Conservation (phyloP, 2,113 vertebrate genomes). For the Chlorodrepanis virens region DNA sequence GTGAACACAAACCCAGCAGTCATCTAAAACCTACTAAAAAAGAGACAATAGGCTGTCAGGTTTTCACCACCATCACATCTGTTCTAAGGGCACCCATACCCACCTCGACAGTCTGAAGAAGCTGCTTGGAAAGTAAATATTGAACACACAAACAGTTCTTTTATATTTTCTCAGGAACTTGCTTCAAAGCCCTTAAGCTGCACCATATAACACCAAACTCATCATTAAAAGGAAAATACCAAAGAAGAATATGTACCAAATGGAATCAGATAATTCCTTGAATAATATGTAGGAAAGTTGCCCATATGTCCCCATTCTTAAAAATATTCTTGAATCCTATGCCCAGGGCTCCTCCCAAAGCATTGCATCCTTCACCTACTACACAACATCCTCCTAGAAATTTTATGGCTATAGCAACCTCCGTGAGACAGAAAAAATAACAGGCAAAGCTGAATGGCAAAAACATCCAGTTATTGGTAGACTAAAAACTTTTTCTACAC, state of each 20-base stretch:
- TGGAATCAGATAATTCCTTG: background rate
- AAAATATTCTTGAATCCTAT: background rate
- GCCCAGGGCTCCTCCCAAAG: background rate
- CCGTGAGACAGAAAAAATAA: background rate
- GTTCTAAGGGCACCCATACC: background rate
- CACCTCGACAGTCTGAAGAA: background rate
- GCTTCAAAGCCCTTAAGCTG: background rate
- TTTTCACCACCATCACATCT: background rate
- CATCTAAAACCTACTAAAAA: background rate
- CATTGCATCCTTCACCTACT: background rate
- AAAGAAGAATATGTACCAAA: background rate
- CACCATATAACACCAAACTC: background rate
- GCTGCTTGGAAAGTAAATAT: background rate
- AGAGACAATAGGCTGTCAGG: background rate
- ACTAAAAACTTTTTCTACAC: background rate
- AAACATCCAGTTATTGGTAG: background rate
- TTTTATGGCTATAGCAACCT: background rate
- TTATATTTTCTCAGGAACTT: background rate
- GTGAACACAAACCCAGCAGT: background rate
- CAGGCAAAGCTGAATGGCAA: background rate
- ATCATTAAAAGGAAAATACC: background rate
- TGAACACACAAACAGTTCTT: background rate
- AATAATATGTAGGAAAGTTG: background rate
- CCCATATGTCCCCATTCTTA: background rate
- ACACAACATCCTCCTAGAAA: background rate